Percentiles rank a stretch among this genome's conserved stretches.
phyloP scores from a whole-genome alignment of 2,113 vertebrate species.

The Apeltes quadracus region DNA sequence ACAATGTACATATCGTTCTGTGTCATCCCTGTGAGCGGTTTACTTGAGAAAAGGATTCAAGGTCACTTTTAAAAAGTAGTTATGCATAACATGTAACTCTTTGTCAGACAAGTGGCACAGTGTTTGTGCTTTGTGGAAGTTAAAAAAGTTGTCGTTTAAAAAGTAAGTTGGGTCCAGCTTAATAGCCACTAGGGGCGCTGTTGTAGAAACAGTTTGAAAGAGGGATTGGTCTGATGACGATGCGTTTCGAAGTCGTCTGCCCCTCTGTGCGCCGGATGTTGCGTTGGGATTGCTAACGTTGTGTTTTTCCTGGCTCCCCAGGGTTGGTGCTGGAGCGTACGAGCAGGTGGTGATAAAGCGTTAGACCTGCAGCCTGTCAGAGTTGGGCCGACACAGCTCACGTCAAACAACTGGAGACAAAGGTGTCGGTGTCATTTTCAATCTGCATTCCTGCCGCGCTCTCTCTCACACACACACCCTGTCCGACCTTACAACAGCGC shows the following conservation, averaged over 20 bases:
- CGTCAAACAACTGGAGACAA: slow-evolving; percentile 8
- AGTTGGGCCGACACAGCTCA: slow-evolving; percentile 26
- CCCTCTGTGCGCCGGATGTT: background rate
- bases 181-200: background rate
- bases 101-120: too few species aligned
- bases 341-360: slow-evolving; percentile 93
- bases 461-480: background rate
- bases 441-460: slow-evolving; percentile 40
- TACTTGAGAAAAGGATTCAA: background rate
- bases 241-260: background rate
- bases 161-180: background rate
- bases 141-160: background rate
- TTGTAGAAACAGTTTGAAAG: background rate
- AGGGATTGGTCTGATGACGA: background rate
- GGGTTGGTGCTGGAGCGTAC: slow-evolving; percentile 91
- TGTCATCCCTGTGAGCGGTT: too few species aligned
- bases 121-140: background rate
- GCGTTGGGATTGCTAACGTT: background rate
- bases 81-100: background rate
- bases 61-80: background rate
- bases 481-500: slow-evolving; percentile 40
- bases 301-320: slow-evolving; percentile 57
- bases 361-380: slow-evolving; percentile 52
- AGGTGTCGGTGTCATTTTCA: slow-evolving; percentile 8
- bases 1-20: background rate